phyloP scores from a whole-genome alignment of 2,888 invertebrate species.

The Drosophila buzzatii region DNA sequence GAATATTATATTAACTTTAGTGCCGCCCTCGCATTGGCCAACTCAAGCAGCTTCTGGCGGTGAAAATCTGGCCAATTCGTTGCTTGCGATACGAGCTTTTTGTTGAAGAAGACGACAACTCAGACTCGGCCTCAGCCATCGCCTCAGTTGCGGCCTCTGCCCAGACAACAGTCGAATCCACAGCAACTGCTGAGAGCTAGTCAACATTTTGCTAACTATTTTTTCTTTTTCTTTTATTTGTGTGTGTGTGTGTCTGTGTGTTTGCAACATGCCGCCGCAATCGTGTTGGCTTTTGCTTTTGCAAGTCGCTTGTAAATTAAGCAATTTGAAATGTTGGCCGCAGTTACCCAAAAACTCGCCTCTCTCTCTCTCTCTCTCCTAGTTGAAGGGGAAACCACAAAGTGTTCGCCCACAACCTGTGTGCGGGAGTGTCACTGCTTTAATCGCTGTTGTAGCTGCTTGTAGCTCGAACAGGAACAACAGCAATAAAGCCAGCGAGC shows the following conservation, averaged over 20 bases:
- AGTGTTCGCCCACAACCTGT: slow-evolving; percentile 64
- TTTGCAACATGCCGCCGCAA: slow-evolving; percentile 18
- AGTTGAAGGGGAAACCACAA: slow-evolving; percentile 44
- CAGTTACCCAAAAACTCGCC: slow-evolving; percentile 25
- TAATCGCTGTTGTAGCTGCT: slow-evolving; percentile 69
- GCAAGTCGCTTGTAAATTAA: slow-evolving; percentile 74
- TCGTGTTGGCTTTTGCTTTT: slow-evolving; percentile 51
- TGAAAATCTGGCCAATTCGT: slow-evolving; percentile 60
- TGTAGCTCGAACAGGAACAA: slow-evolving; percentile 47
- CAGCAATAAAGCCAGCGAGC: slow-evolving; percentile 27
- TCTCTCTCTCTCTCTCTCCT: background rate
- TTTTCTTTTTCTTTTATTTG: slow-evolving; percentile 28
- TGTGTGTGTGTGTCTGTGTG: background rate
- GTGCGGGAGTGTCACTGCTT: slow-evolving; percentile 69
- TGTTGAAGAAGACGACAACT: slow-evolving; percentile 25
- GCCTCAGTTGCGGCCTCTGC: background rate
- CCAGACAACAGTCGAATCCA: slow-evolving; percentile 1
- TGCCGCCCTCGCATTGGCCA: background rate
- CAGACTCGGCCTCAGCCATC: background rate
- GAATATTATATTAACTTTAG: too few species aligned
- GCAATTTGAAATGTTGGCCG: slow-evolving; percentile 76
- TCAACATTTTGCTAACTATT: slow-evolving; percentile 70
- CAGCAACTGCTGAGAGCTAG: slow-evolving; percentile 52
- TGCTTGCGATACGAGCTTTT: slow-evolving; percentile 51
- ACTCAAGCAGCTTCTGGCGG: slow-evolving; percentile 28